Evolutionary conservation across 2,888 invertebrate species (phyloP), one percentile per base, ranked within the genome.

Genomic region (Chrysolina americana): DNA sequence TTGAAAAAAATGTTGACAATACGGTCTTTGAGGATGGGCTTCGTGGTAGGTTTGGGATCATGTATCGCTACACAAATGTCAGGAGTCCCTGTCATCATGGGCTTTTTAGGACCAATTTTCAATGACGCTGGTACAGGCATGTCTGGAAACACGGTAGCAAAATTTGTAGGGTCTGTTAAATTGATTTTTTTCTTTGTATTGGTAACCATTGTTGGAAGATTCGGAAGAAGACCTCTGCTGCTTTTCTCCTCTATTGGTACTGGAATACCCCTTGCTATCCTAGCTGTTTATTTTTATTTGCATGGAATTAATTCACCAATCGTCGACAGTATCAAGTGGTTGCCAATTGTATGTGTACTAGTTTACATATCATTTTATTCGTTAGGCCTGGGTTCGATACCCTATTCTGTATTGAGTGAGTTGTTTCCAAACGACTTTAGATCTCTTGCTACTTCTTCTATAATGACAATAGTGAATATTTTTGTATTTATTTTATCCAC

Each of bases 141-240:
- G 13, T 65, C 73, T 9, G 73, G 21, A 5, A 53, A 53, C 21
- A 13, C 10, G 10, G 53, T 53, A 9, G 53, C 19, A 21, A 53
- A 21, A 10, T 1, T 53, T 4, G 21, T 19, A 21, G 53, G 53
- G 10, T 2, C 21, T 19, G 21, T 53, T 8, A 53, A 53, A 53
- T 13, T 21, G 4, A 0, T 53, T 21, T 53, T 53, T 23, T 21
- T 53, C 21, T 53, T 53, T 19, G 19, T 53, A 19, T 3, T 15
- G 11, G 53, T 19, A 11, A 11, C 21, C 10, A 21, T 53, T 13
- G 53, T 53, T 10, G 53, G 13, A 11, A 53, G 21, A 53, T 21
- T 23, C 11, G 53, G 53, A 0, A 89, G 95, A 41, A 91, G 92
- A 70, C 85, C 92, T 0, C 89, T 96, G 53, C 89, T 96, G 0